Conservation (phyloP, 2,113 vertebrate species). For the Chaetodon auriga region DNA sequence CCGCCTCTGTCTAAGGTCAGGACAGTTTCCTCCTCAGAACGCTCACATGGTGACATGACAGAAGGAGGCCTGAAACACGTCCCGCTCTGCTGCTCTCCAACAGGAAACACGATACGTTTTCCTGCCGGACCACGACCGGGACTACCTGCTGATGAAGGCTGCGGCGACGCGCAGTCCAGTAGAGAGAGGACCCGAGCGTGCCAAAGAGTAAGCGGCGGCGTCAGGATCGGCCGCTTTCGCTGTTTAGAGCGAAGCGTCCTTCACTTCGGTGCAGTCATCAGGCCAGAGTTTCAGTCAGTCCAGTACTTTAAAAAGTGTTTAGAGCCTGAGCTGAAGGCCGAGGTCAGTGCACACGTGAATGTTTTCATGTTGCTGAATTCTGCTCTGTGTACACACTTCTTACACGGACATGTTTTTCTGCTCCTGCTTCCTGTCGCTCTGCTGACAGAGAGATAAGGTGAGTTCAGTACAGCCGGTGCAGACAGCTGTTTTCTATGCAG, state of each 20-base stretch:
- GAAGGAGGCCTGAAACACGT: fast-evolving
- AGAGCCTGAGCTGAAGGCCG: too few relatives aligned
- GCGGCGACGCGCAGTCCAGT: conserved; percentile 73
- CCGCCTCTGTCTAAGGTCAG: conserved; percentile 77
- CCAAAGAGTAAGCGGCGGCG: conserved; percentile 55
- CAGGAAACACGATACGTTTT: conserved; percentile 87
- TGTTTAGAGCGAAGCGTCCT: too few relatives aligned
- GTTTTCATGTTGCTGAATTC: too few relatives aligned
- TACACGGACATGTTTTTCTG: background rate
- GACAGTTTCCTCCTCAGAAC: background rate
- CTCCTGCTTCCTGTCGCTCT: background rate
- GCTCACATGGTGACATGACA: fast-evolving
- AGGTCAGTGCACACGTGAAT: too few relatives aligned
- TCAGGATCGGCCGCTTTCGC: too few relatives aligned
- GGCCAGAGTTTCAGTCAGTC: too few relatives aligned
- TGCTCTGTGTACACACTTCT: background rate
- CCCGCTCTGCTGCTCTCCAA: background rate
- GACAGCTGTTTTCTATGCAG: background rate
- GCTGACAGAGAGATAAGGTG: background rate
- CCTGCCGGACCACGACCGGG: conserved; percentile 86
- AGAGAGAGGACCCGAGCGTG: conserved; percentile 70
- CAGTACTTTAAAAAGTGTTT: too few relatives aligned
- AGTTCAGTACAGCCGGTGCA: background rate
- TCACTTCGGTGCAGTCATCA: too few relatives aligned
- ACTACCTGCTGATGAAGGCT: conserved; percentile 85